A percentile compares a stretch with the other conserved stretches of the same genome.
Conservation (phyloP, 2,113 vertebrate species). For the Typhlomys cinereus region DNA sequence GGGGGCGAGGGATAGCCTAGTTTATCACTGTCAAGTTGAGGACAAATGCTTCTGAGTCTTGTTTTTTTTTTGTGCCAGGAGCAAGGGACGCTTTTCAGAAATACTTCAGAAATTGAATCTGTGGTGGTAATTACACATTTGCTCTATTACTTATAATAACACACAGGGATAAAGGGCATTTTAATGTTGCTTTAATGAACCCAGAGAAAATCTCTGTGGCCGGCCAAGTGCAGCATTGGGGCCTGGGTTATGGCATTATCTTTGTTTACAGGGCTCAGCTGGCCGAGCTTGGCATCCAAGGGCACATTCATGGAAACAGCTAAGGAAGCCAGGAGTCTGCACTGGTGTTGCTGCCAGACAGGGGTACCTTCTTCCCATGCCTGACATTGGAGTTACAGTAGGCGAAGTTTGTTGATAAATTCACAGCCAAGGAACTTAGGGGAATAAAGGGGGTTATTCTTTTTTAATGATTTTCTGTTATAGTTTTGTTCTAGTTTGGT, state of each 20-base stretch:
- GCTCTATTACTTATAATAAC: constrained; percentile 4
- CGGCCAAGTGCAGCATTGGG: background rate
- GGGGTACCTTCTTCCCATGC: background rate
- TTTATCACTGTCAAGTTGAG: too few species aligned
- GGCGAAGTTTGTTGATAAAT: too few species aligned
- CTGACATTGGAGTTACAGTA: too few species aligned
- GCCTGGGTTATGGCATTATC: background rate
- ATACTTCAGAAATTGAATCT: background rate
- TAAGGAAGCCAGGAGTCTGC: background rate
- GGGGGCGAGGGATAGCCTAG: too few species aligned
- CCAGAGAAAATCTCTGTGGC: background rate
- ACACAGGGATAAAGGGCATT: background rate
- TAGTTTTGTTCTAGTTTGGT: too few species aligned
- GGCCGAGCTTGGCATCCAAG: background rate
- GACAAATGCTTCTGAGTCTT: background rate
- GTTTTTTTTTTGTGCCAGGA: background rate
- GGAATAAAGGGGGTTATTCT: too few species aligned
- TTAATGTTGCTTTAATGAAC: constrained; percentile 18
- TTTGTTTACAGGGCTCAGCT: background rate
- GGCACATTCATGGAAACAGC: background rate
- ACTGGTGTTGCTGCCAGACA: background rate
- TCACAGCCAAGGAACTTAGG: too few species aligned
- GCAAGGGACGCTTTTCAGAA: background rate
- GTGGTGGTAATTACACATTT: background rate
- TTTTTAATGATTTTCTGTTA: too few species aligned